Evolutionary conservation across 2,113 vertebrate genomes (phyloP), one percentile per base, ranked within the genome.

Genomic region (Myocastor coypus): DNA sequence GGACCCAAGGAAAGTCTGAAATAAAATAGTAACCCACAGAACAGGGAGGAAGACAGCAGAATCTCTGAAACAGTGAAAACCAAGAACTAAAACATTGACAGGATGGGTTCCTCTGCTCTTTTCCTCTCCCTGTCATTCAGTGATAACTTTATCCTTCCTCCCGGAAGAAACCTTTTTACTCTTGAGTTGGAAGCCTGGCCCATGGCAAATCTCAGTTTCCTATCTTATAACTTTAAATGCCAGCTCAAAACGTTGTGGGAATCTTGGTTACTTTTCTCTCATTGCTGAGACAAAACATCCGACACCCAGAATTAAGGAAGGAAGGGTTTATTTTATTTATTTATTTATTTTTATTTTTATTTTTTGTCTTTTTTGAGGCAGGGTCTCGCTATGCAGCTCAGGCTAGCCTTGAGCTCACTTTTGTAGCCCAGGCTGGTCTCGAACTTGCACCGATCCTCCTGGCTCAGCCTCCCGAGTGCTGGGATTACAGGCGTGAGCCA

Each of bases 1-100:
- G 75, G 86, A 34, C 80, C 89, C 89, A 69, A 92, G 80, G 83
- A 71, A 96, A 94, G 71, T 50, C 80, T 94, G 88, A 81, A 88
- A 83, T 50, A 50, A 78, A 78, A 46, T 30, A 96, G 14, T 61
- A 86, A 94, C 37, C 66, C 57, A 28, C 7, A 63, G 32, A 52
- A 83, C 75, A 14, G 40, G 66, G 42, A 42, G 28, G 77, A 42
- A 69, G 69, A 40, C 50, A 63, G n/a, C 59, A 61, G 52, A 22
- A 24, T 77, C 59, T 83, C 40, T 61, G 69, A 69, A 50, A 81
- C 46, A 59, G 0, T 40, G 68, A 77, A 82, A 88, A 73, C 7
- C 19, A 34, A 64, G 59, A 80, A 24, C 37, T 83, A 63, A 37
- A 1, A 30, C 0, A 1, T 50, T 42, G 55, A 20, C 6, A 68